Evolutionary conservation across 2,888 invertebrate genomes (phyloP).

Genomic region (Cryptocephalus moraei): DNA sequence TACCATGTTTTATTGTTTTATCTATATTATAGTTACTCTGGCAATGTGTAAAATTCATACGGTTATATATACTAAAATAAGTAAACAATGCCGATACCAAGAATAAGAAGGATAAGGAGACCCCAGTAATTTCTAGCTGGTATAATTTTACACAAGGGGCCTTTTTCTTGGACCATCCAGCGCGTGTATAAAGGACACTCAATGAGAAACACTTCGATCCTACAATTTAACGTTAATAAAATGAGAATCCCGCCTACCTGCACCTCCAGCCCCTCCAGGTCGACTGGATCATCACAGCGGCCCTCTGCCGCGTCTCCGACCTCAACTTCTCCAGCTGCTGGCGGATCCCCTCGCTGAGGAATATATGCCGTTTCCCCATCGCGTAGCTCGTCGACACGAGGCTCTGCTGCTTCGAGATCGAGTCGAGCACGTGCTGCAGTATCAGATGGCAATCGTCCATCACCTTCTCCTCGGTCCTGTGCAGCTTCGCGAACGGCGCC

Average conservation of each 20-base stretch:
- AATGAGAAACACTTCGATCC: too few species aligned
- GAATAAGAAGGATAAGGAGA: too few species aligned
- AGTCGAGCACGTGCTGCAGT: constrained; percentile 58
- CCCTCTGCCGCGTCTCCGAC: constrained; percentile 63
- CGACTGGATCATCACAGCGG: constrained; percentile 75
- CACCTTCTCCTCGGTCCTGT: constrained; percentile 59
- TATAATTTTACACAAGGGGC: too few species aligned
- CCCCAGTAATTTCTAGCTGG: too few species aligned
- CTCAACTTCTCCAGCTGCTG: constrained; percentile 81
- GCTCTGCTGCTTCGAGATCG: constrained; percentile 44
- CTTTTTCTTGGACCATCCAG: too few species aligned
- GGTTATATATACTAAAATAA: too few species aligned
- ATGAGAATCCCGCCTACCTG: constrained; percentile 35
- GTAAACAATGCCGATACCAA: too few species aligned
- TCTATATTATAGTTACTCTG: too few species aligned
- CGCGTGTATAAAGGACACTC: too few species aligned
- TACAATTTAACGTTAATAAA: too few species aligned
- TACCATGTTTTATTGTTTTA: too few species aligned
- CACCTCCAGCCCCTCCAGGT: constrained; percentile 76
- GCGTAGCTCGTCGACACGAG: constrained; percentile 76
- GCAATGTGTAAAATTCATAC: too few species aligned
- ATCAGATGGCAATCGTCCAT: constrained; percentile 65
- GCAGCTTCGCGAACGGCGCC: constrained; percentile 63
- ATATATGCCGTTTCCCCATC: constrained; percentile 85
- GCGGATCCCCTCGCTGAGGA: constrained; percentile 85